These are phyloP conservation scores for Eupithecia pulchellata DNA, from an alignment of 2,888 invertebrate genomes.

Conservation along the genomic window DNA sequence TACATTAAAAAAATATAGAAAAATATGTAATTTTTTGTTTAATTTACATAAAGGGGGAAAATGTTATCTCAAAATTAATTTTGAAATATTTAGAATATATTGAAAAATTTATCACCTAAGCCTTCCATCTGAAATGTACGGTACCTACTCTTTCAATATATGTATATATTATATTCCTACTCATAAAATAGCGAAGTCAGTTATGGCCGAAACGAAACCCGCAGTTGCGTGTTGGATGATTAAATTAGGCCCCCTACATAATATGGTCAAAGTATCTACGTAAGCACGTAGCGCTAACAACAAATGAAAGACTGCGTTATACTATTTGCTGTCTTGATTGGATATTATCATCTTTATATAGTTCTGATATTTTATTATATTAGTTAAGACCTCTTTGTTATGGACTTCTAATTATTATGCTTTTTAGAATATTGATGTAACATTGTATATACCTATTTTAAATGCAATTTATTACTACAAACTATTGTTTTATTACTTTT, in stretches of 20 bases:
- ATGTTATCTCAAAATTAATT: too few relatives aligned
- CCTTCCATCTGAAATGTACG: too few relatives aligned
- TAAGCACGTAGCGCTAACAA: background rate
- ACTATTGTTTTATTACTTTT: constrained; percentile 22
- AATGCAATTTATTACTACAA: constrained; percentile 60
- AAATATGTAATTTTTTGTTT: too few relatives aligned
- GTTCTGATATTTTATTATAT: constrained; percentile 12
- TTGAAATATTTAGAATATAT: too few relatives aligned
- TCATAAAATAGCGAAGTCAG: too few relatives aligned
- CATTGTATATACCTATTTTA: constrained; percentile 47
- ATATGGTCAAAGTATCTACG: too few relatives aligned
- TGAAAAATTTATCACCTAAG: too few relatives aligned
- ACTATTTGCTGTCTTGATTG: background rate
- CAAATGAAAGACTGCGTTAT: background rate
- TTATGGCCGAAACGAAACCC: too few relatives aligned
- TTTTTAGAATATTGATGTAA: constrained; percentile 13
- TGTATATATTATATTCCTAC: too few relatives aligned
- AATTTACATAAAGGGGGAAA: too few relatives aligned
- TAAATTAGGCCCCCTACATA: background rate
- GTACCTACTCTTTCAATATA: too few relatives aligned
- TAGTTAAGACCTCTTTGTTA: constrained; percentile 15
- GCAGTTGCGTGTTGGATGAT: background rate
- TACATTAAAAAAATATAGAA: too few relatives aligned
- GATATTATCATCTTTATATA: background rate
- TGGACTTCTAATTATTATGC: constrained; percentile 56